phyloP scores from a whole-genome alignment of 2,113 vertebrate genomes.

The Oreamnos americanus region DNA sequence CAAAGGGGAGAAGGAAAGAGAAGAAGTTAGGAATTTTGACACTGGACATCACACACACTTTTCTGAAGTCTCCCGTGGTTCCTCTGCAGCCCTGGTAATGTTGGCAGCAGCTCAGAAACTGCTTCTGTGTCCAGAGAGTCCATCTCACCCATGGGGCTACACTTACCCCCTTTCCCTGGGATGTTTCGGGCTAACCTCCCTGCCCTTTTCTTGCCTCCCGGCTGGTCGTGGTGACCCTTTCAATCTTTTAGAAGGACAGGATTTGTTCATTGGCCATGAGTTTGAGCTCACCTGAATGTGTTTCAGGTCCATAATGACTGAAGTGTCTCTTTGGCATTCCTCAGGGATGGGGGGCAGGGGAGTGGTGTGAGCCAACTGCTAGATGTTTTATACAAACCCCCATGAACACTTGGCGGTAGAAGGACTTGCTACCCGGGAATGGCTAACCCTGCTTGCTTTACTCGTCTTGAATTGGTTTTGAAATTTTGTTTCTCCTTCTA shows the following conservation, averaged over 20 bases:
- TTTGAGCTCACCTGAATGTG: background rate
- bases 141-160: background rate
- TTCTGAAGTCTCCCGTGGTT: background rate
- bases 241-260: background rate
- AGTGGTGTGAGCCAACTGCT: background rate
- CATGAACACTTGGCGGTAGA: too few species aligned
- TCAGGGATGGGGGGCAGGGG: too few species aligned
- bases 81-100: fast-evolving
- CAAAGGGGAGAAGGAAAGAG: background rate
- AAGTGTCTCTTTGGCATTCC: background rate
- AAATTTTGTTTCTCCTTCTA: background rate
- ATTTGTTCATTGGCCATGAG: background rate
- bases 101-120: background rate
- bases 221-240: background rate
- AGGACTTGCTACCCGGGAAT: background rate
- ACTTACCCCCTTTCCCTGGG: background rate
- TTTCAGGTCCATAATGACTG: background rate
- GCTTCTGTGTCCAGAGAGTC: background rate
- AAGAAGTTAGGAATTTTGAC: background rate
- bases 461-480: background rate
- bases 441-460: background rate
- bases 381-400: background rate
- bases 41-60: background rate
- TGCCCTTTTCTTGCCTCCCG: background rate
- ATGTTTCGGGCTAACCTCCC: background rate